Percentiles rank a stretch among this genome's conserved stretches.
These are phyloP conservation scores for Pachyuromys duprasi DNA, from an alignment of 2,797 vertebrate genomes.

Conservation along the genomic window DNA sequence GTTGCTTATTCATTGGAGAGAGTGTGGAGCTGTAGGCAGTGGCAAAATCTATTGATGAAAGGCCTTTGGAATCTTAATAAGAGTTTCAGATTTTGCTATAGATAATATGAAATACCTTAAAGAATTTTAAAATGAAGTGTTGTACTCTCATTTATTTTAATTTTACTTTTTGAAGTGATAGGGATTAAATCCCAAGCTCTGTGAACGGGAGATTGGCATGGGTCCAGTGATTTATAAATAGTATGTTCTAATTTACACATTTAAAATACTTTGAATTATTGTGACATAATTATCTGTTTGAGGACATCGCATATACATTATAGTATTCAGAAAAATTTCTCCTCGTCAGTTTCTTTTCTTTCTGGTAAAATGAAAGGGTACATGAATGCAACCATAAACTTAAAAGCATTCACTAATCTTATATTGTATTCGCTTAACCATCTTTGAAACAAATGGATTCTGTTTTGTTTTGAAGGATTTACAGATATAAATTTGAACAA, in stretches of 20 bases:
- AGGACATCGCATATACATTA: neutral
- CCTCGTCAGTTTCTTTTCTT: neutral
- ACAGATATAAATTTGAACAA: slow-evolving; percentile 7
- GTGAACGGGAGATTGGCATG: neutral
- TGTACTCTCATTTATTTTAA: neutral
- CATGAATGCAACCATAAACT: neutral
- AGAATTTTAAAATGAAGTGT: neutral
- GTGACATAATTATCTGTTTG: neutral
- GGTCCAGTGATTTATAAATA: neutral
- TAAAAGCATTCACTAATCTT: neutral
- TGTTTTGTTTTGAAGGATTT: slow-evolving; percentile 53
- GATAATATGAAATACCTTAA: neutral
- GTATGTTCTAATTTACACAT: neutral
- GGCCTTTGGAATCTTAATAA: neutral
- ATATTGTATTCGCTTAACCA: neutral
- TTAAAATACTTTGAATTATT: neutral
- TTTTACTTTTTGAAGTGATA: neutral
- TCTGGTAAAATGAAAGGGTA: neutral
- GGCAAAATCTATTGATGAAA: neutral
- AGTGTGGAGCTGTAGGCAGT: neutral
- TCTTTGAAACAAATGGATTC: neutral
- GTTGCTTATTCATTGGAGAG: neutral
- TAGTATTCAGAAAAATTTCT: neutral
- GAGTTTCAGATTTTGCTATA: neutral
- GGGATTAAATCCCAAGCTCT: neutral